A percentile compares a stretch with the other conserved stretches of the same genome.
Evolutionary conservation across 2,113 vertebrate genomes (phyloP).

Genomic region (Bombycilla garrulus): DNA sequence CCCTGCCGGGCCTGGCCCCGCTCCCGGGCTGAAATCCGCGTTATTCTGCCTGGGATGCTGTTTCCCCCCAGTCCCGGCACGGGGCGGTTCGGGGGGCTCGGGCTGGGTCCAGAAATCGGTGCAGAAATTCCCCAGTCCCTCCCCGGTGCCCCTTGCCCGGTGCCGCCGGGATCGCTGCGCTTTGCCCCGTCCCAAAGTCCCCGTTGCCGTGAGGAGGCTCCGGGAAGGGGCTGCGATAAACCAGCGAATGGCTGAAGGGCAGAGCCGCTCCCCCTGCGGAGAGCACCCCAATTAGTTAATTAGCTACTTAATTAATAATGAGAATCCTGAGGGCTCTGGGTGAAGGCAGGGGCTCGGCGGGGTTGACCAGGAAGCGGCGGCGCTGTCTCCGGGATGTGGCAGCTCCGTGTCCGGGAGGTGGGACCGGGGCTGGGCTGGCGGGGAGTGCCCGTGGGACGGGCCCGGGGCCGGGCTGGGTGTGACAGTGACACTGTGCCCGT

Average conservation of each 20-base stretch:
- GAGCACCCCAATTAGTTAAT: background rate
- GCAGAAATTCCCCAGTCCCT: background rate
- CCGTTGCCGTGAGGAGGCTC: fast-evolving
- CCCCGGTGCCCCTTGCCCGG: no score
- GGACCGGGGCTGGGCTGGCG: background rate
- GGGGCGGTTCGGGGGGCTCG: background rate
- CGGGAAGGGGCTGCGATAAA: background rate
- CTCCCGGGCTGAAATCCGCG: background rate
- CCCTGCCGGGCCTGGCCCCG: background rate
- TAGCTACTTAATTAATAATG: fast-evolving
- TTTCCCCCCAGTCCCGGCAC: background rate
- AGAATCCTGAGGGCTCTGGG: fast-evolving
- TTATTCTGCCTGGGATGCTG: background rate
- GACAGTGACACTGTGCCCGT: no score
- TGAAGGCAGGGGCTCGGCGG: background rate
- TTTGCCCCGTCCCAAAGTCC: fast-evolving
- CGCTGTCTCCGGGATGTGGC: fast-evolving
- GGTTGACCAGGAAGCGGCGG: background rate
- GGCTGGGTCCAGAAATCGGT: no score
- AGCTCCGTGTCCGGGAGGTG: background rate
- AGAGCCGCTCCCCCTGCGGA: fast-evolving
- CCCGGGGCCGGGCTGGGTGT: no score
- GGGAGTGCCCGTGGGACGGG: background rate
- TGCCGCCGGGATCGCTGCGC: fast-evolving
- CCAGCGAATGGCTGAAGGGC: fast-evolving